These are phyloP conservation scores for Trichechus manatus DNA, from an alignment of 2,113 vertebrate genomes.

Conservation along the genomic window DNA sequence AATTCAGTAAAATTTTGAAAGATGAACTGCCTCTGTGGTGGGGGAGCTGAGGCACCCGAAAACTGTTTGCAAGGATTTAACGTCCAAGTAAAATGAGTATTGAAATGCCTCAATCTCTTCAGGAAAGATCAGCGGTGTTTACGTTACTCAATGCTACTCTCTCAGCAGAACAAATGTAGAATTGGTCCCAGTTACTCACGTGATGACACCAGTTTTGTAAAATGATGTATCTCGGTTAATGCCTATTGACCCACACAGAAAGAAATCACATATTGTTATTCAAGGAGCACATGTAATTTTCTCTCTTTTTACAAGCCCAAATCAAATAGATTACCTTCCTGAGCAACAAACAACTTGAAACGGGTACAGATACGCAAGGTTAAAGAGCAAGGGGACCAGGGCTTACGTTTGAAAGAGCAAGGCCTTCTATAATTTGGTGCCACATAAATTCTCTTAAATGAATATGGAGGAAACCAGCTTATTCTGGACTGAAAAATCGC, in stretches of 20 bases:
- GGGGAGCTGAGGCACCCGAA: slow-evolving; percentile 47
- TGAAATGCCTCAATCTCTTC: background rate
- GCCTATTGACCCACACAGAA: slow-evolving; percentile 61
- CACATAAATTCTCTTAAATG: slow-evolving; percentile 21
- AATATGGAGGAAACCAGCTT: slow-evolving; percentile 24
- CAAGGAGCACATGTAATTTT: slow-evolving; percentile 74
- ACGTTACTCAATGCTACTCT: slow-evolving; percentile 34
- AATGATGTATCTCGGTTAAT: slow-evolving; percentile 32
- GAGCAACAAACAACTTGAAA: slow-evolving; percentile 64
- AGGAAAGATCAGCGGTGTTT: background rate
- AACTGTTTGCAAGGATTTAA: slow-evolving; percentile 45
- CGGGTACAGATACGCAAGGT: slow-evolving; percentile 60
- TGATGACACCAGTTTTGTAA: slow-evolving; percentile 28
- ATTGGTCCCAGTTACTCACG: slow-evolving; percentile 11
- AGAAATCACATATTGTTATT: slow-evolving; percentile 78
- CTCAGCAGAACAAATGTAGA: slow-evolving; percentile 53
- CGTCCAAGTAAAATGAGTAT: background rate
- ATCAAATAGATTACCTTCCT: slow-evolving; percentile 78
- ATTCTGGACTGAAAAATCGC: slow-evolving; percentile 14
- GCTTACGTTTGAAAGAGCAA: slow-evolving; percentile 64
- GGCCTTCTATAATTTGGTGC: slow-evolving; percentile 58
- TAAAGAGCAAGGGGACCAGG: slow-evolving; percentile 59
- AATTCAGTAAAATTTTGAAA: background rate
- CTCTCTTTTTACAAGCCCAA: slow-evolving; percentile 67
- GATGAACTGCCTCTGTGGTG: background rate